Base-by-base conservation (phyloP, 2,113 vertebrate species). In the Pachypanchax playfairii region DNA sequence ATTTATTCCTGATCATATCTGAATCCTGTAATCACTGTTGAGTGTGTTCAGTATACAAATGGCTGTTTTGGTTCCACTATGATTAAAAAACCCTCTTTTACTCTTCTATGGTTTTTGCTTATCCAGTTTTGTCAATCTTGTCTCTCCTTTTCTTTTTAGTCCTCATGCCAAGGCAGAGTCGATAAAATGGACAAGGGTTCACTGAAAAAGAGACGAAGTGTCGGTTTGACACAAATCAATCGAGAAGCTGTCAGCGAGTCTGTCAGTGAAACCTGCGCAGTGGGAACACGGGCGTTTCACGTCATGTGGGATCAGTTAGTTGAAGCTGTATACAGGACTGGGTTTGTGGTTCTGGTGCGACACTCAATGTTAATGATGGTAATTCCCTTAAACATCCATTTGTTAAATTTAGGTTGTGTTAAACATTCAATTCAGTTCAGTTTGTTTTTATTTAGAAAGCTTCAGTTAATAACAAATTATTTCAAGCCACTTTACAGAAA, bases 211-310 rank as follows among this genome's bases (percentile, higher is more conserved):
- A 42, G 48, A 68, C 51, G 60, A 63, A 47, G 26, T 41, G 59
- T 59, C 57, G 36, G 13, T 14, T 1, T 12, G 31, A 61, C 58
- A 61, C 18, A 65, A 51, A 68, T 73, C 72, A 54, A 47, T 79
- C 65, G 57, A 5, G 0, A 15, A 48, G 49, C 18, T 14, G 51
- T 48, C 21, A 22, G 56, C 33, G 1, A 52, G 49, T 48, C 63
- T 55, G 18, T 70, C 39, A 43, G 47, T 28, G 41, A 58, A 44
- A 65, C 43, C 17, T n/a, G 43, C 38, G 36, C 43, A 48, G 50
- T 12, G 2, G 50, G 21, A 42, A 22, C 65, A 28, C 35, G 29
- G 26, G 7, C 22, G 35, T 20, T 33, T 24, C 18, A 25, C 65
- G 60, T 62, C 5, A 1, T 54, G 5, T 42, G 7, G 26, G 13